Base-by-base conservation (phyloP, 2,797 vertebrate species). In the Sebastes trivittatus region DNA sequence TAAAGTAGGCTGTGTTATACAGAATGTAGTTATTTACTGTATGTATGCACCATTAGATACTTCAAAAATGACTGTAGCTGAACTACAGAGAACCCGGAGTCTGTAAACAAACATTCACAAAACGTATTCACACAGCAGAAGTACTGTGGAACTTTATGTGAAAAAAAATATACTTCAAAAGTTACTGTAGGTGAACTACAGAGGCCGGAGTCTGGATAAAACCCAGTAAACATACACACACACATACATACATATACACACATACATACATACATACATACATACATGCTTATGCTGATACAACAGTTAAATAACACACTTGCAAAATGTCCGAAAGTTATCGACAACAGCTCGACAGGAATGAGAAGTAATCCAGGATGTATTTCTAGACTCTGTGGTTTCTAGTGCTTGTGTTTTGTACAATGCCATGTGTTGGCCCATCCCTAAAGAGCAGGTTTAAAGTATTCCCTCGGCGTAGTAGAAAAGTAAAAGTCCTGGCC, bases 11-110 rank as follows among this genome's bases (percentile, higher is more conserved):
- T 67, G 22, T 38, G 6, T 67, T 59, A 9, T 7, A 61, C 74
- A 78, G 22, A 54, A 14, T 36, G 61, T 30, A 59, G 38, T 74
- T 60, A 75, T 65, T 29, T 60, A 22, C 78, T 77, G 72, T 62
- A 29, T 11, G 7, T 70, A 49, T 36, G 87, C 87, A 92, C 87
- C 86, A 77, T 82, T 13, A 77, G 67, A 89, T 86, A 80, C 93
- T 94, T 95, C 92, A 89, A 87, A 29, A 87, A 78, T 20, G 34
- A 76, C 89, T 93, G 94, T 81, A 94, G 94, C 69, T 85, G 70
- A 79, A 78, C 93, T 93, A 91, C 94, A 95, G 89, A 80, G 82
- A 93, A 88, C 91, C 91, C 91, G 90, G 94, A 95, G 94, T 94
- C 94, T 84, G 79, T 88, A 89, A 93, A 93, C 85, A 90, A 86